Evolutionary conservation across 2,888 invertebrate genomes (phyloP), one percentile per base, ranked within the genome.

Genomic region (Hartigia nigra): DNA sequence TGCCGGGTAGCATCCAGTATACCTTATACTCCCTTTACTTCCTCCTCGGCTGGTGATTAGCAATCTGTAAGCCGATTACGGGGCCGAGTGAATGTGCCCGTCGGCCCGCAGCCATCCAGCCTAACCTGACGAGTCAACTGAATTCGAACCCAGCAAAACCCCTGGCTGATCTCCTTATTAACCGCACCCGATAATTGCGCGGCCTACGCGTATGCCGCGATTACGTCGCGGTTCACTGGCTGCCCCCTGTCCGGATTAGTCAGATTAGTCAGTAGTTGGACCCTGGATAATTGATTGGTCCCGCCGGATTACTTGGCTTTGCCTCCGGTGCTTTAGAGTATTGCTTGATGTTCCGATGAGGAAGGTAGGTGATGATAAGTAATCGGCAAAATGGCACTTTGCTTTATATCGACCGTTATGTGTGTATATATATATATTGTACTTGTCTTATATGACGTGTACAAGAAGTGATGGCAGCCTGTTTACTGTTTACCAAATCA

Each of bases 101-200:
- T 80, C 84, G 83, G 83, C 83, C 85, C 86, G 86, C 82, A 75
- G 77, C 77, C 87, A 80, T 85, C 85, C 86, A 81, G 84, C 87
- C 87, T 83, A 85, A 79, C 76, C 78, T 70, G 75, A 31, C 70
- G 70, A 86, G 84, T 86, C 85, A 83, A 85, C 82, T 84, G 77
- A 70, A 81, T 79, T 78, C 75, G 76, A 83, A 77, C 78, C 81
- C 70, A 14, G 35, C 74, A 31, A 31, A 72, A 72, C 85, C 87
- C 86, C 85, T 84, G 81, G 85, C 81, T 89, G 90, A 91, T 91
- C 91, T 91, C 89, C 91, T 91, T 91, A 91, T 91, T 91, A 91
- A 91, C 91, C 91, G 87, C 91, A 90, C 87, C 86, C 90, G 90
- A 87, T 91, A 91, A 91, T 91, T 91, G 90, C 90, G 83, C 86